Percentiles rank a stretch among this genome's conserved stretches.
phyloP scores from a whole-genome alignment of 37 sponge, comb jelly and placozoan genomes.

The Dysidea cf. avara region DNA sequence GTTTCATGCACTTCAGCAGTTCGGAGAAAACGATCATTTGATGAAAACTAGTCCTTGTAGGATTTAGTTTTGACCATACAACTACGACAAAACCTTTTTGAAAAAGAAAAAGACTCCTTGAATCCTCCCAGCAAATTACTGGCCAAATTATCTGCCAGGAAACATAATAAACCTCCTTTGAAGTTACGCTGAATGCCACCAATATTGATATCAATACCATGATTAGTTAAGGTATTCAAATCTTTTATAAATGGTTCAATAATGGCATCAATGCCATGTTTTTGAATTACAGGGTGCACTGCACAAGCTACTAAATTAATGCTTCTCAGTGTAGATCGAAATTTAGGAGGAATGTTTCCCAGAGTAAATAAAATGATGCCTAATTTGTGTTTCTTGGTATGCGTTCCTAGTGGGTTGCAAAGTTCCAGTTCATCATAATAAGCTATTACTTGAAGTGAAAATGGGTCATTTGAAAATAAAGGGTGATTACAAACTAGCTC shows the following conservation, averaged over 20 bases:
- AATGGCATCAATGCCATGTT: too few relatives aligned
- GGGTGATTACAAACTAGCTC: constrained; percentile 2
- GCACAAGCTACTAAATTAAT: constrained; percentile 21
- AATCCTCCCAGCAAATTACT: constrained; percentile 30
- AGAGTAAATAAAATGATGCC: too few relatives aligned
- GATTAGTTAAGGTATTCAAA: constrained; percentile 11
- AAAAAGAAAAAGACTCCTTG: too few relatives aligned
- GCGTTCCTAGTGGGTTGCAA: constrained; percentile 31
- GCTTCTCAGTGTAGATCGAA: constrained; percentile 8
- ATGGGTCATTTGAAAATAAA: constrained; percentile 25
- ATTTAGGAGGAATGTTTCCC: too few relatives aligned
- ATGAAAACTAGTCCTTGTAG: background rate
- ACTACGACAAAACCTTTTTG: constrained; percentile 23
- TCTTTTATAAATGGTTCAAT: too few relatives aligned
- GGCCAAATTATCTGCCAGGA: constrained; percentile 25
- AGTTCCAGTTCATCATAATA: constrained; percentile 51
- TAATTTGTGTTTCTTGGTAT: too few relatives aligned
- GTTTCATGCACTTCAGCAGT: background rate
- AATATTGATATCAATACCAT: constrained; percentile 7
- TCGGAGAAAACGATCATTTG: constrained; percentile 3
- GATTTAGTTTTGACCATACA: constrained; percentile 24
- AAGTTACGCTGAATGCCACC: constrained; percentile 3
- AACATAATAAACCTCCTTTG: constrained; percentile 26
- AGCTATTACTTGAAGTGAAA: constrained; percentile 37
- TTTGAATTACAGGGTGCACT: constrained; percentile 17